Base-by-base conservation (phyloP, 2,797 vertebrate genomes). In the Manis crassicaudata region DNA sequence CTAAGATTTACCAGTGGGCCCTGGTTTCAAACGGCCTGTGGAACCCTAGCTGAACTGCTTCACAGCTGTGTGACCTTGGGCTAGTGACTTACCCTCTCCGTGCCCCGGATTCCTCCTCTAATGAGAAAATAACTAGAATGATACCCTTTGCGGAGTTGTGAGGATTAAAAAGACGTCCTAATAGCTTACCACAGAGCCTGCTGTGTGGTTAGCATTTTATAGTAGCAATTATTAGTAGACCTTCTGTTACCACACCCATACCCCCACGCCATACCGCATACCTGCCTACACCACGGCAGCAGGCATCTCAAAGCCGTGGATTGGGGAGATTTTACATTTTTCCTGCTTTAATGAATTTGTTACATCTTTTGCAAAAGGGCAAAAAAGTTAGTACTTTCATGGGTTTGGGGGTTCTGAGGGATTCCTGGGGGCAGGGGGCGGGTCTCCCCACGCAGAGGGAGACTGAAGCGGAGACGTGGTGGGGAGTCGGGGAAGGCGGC, bases 221-320 rank as follows among this genome's bases (percentile, higher is more conserved):
- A 43, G 7, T 5, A 80, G 81, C 76, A n/a, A 1, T 27, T 27
- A 37, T 12, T 54, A 4, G 17, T 5, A n/a, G 80, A 23, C 16
- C 3, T 46, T 35, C 83, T 21, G 65, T 35, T 11, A 18, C 54
- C 76, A 5, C 27, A 27, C 17, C 62, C 62, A 4, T 5, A 4
- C 50, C 3, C 17, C 2, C 20, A 3, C 7, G 2, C 8, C 12
- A 1, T 18, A 23, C 80, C 27, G 0, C 5, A 0, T 1, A 7
- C 65, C 77, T 37, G 0, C 25, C 1, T 12, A 2, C 70, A 27
- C 85, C 29, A 14, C 4, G 76, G 5, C 1, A 43, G 20, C 54
- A 8, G 90, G 68, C 3, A 21, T 14, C 70, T 52, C 62, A 0
- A 67, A 32, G 58, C 50, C 72, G 43, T 9, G 46, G 46, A 46